phyloP scores from a whole-genome alignment of 92 coral and sea anemone species.

The Epizoanthus illoricatus region DNA sequence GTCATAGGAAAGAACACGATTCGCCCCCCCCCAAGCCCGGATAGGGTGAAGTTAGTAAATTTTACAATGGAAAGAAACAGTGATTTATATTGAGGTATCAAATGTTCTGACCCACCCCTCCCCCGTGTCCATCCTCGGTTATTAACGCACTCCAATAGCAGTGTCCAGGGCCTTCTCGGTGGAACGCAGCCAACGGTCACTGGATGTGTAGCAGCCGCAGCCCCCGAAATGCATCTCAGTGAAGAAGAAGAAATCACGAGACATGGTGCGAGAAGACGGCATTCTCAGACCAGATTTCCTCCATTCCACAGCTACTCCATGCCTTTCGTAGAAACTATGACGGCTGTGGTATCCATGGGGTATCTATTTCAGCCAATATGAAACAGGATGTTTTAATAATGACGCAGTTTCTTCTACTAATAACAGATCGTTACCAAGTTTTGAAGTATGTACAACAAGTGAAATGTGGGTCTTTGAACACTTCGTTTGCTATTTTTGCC shows the following conservation, averaged over 20 bases:
- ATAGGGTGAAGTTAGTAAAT: too few species aligned
- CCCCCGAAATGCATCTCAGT: conserved; percentile 81
- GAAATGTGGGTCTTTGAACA: too few species aligned
- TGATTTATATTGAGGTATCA: too few species aligned
- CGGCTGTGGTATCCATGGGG: conserved; percentile 14
- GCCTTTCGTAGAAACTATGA: conserved; percentile 44
- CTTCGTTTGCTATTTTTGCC: too few species aligned
- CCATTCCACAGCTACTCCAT: conserved; percentile 60
- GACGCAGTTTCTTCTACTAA: too few species aligned
- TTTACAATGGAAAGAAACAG: too few species aligned
- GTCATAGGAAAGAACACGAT: too few species aligned
- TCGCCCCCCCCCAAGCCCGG: too few species aligned
- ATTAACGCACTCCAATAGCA: conserved; percentile 67
- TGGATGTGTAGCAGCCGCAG: conserved; percentile 72
- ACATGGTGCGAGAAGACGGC: conserved; percentile 52
- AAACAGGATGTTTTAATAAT: not conserved
- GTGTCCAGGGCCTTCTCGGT: conserved; percentile 53
- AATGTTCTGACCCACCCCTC: not conserved
- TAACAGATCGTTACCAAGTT: too few species aligned
- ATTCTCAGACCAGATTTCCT: conserved; percentile 47
- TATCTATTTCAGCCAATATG: not conserved
- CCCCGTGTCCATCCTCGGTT: not conserved
- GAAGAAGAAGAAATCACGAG: conserved; percentile 61
- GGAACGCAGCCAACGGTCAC: conserved; percentile 59
- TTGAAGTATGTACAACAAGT: too few species aligned